Evolutionary conservation across 2,797 vertebrate species (phyloP).

Genomic region (Ceryle rudis): DNA sequence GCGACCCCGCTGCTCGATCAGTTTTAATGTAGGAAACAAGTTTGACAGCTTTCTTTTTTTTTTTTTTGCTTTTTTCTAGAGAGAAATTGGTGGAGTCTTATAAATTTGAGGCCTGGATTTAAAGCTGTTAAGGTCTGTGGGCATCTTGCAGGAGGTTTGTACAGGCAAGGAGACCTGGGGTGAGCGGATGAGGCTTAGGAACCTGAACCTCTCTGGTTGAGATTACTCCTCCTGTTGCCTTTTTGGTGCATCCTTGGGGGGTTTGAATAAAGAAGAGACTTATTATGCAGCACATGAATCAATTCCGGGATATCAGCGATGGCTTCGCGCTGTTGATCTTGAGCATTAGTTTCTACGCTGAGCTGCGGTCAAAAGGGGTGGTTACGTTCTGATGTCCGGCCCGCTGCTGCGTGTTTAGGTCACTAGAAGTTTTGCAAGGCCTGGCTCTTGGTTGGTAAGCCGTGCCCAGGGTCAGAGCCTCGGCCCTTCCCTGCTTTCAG

Average conservation of each 20-base stretch:
- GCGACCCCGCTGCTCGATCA: background rate
- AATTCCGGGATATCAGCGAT: background rate
- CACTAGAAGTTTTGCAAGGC: background rate
- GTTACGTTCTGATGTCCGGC: background rate
- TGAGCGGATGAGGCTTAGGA: background rate
- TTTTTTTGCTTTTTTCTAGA: background rate
- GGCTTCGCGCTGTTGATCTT: background rate
- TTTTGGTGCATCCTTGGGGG: background rate
- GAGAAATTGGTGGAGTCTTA: rapidly evolving
- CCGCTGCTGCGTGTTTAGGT: background rate
- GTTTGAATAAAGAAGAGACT: background rate
- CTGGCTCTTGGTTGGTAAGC: background rate
- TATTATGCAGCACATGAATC: background rate
- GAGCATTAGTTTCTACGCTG: background rate
- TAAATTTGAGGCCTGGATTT: background rate
- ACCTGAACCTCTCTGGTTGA: background rate
- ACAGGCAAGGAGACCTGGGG: background rate
- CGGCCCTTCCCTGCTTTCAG: background rate
- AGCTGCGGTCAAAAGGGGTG: background rate
- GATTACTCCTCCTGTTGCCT: background rate
- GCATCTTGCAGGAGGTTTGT: background rate
- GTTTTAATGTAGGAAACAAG: background rate
- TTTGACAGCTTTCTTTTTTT: too few relatives aligned
- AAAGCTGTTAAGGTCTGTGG: background rate
- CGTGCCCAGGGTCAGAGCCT: background rate